These are phyloP conservation scores for Galaxias olidus DNA, from an alignment of 2,797 vertebrate species.

Conservation along the genomic window DNA sequence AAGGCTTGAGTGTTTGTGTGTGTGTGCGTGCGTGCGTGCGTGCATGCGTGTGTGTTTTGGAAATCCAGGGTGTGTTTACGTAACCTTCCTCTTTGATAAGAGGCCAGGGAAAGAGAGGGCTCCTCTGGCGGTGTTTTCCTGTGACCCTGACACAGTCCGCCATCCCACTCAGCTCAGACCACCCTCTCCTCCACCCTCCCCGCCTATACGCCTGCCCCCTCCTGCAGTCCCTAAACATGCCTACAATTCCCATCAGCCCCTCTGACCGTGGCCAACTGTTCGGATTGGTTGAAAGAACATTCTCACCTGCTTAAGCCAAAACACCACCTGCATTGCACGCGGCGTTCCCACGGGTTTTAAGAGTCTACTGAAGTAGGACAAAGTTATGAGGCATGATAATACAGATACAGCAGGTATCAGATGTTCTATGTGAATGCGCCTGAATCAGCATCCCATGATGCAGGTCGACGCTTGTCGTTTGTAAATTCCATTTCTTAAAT, in stretches of 20 bases:
- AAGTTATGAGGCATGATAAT: not conserved
- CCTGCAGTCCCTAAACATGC: slow-evolving; percentile 16
- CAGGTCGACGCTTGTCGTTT: slow-evolving; percentile 46
- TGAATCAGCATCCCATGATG: slow-evolving; percentile 45
- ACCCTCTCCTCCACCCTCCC: slow-evolving; percentile 1
- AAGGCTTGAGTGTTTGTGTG: not conserved
- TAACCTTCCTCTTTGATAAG: slow-evolving; percentile 32
- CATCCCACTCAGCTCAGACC: too few relatives aligned
- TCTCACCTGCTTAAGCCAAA: too few relatives aligned
- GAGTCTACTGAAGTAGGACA: not conserved
- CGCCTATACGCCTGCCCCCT: slow-evolving; percentile 15
- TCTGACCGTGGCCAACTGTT: not conserved
- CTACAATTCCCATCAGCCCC: slow-evolving; percentile 39
- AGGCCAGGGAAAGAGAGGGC: slow-evolving; percentile 17
- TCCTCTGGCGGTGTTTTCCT: slow-evolving; percentile 31
- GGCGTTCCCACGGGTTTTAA: too few relatives aligned
- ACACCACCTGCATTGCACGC: too few relatives aligned
- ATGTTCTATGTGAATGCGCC: slow-evolving; percentile 47
- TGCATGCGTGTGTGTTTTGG: slow-evolving; percentile 5
- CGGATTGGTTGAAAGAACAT: too few relatives aligned
- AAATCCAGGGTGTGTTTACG: slow-evolving; percentile 28
- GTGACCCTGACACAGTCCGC: slow-evolving; percentile 17
- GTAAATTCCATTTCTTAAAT: slow-evolving; percentile 27
- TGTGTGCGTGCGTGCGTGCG: not conserved
- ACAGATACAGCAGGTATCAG: slow-evolving; percentile 40